These are phyloP conservation scores for Onychorhynchus coronatus DNA, from an alignment of 2,113 vertebrate species.

Conservation along the genomic window DNA sequence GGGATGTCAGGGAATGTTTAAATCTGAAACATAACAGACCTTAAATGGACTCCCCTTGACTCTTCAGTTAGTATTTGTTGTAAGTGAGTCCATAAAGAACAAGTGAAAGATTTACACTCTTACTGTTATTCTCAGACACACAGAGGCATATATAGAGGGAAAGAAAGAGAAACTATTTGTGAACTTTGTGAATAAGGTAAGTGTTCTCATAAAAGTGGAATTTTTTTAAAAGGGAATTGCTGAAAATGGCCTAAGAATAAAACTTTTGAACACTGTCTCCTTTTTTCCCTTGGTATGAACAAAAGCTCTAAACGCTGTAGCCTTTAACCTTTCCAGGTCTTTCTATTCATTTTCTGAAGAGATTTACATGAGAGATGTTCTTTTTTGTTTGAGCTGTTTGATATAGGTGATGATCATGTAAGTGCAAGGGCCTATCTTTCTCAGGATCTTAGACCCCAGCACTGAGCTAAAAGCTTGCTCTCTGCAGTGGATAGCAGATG, in stretches of 20 bases:
- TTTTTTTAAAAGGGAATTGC: conserved; percentile 35
- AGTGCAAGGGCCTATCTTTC: conserved; percentile 50
- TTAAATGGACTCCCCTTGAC: not conserved
- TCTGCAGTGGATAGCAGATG: conserved; percentile 11
- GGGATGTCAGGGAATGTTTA: not conserved
- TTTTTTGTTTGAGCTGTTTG: conserved; percentile 38
- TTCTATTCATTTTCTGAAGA: conserved; percentile 42
- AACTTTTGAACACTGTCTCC: conserved; percentile 44
- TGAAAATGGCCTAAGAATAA: conserved; percentile 58
- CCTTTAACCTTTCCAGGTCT: conserved; percentile 55
- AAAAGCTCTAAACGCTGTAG: conserved; percentile 38
- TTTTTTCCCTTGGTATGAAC: conserved; percentile 15
- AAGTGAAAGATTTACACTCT: not conserved
- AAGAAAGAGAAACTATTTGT: conserved; percentile 33
- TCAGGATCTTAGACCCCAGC: not conserved
- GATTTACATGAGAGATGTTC: conserved; percentile 59
- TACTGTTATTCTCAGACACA: not conserved
- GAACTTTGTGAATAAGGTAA: conserved; percentile 37
- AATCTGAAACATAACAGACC: not conserved
- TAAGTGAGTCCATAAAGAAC: not conserved
- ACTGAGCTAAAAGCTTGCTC: conserved; percentile 26
- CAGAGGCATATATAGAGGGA: not conserved
- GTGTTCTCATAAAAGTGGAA: not conserved
- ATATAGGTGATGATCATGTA: conserved; percentile 41
- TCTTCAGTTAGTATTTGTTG: not conserved